These are phyloP conservation scores for Adelphocoris suturalis DNA, from an alignment of 2,888 invertebrate genomes.

Conservation along the genomic window DNA sequence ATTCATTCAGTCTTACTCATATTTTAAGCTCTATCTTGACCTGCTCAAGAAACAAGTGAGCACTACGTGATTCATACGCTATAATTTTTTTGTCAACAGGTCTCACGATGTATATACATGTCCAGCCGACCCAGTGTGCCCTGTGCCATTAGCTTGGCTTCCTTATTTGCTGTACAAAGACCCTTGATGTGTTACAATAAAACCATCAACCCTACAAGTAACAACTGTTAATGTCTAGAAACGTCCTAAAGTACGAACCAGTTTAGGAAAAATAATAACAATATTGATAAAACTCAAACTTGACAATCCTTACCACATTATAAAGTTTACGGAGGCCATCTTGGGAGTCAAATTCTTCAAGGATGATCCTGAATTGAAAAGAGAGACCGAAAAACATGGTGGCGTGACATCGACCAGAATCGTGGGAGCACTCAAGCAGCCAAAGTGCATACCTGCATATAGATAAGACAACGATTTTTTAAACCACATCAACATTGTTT, in stretches of 20 bases:
- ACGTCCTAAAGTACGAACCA: too few species aligned
- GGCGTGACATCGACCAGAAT: slow-evolving; percentile 98
- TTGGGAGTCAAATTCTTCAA: slow-evolving; percentile 96
- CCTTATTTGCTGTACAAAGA: slow-evolving; percentile 52
- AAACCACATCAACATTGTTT: too few species aligned
- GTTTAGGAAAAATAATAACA: too few species aligned
- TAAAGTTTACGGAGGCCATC: slow-evolving; percentile 96
- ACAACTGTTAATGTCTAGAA: not conserved
- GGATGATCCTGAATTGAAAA: slow-evolving; percentile 94
- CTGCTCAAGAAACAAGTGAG: too few species aligned
- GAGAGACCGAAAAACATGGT: slow-evolving; percentile 98
- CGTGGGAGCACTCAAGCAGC: slow-evolving; percentile 97
- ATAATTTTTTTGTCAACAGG: not conserved
- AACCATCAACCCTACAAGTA: not conserved
- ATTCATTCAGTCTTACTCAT: too few species aligned
- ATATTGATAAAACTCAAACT: too few species aligned
- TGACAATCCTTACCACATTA: slow-evolving; percentile 86
- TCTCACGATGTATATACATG: slow-evolving; percentile 39
- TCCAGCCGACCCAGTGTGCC: not conserved
- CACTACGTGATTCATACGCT: too few species aligned
- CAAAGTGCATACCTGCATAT: slow-evolving; percentile 90
- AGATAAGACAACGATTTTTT: not conserved
- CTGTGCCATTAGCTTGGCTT: slow-evolving; percentile 39
- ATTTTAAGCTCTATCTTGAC: too few species aligned
- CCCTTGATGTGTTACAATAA: not conserved